A percentile compares a stretch with the other conserved stretches of the same genome.
phyloP scores from a whole-genome alignment of 2,888 invertebrate species.

The Helleia helle region DNA sequence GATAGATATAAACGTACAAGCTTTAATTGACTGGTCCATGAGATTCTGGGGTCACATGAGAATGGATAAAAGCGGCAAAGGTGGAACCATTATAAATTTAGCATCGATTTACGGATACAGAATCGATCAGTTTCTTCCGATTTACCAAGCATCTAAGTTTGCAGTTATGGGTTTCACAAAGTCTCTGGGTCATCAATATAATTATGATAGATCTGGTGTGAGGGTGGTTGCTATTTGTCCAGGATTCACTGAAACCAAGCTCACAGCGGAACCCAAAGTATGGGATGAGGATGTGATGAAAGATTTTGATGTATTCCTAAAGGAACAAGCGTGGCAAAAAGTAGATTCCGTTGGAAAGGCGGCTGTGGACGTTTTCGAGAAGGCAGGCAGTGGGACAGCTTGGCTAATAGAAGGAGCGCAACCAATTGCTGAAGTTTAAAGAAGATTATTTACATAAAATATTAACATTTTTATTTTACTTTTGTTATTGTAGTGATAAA shows the following conservation, averaged over 20 bases:
- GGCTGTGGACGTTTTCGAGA: slow-evolving; percentile 37
- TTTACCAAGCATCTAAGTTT: slow-evolving; percentile 76
- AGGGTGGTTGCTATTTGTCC: slow-evolving; percentile 68
- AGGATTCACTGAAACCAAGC: slow-evolving; percentile 60
- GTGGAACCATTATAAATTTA: slow-evolving; percentile 79
- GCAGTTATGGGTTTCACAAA: slow-evolving; percentile 61
- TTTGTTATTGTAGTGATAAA: too few species aligned
- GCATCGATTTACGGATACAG: slow-evolving; percentile 74
- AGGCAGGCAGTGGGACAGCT: slow-evolving; percentile 61
- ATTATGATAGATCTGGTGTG: slow-evolving; percentile 60
- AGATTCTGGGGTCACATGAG: slow-evolving; percentile 74
- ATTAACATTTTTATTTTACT: too few species aligned
- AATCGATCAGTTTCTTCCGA: slow-evolving; percentile 61
- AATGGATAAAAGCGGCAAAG: slow-evolving; percentile 67
- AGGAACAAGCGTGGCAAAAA: slow-evolving; percentile 33
- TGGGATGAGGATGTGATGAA: slow-evolving; percentile 22
- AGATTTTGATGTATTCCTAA: slow-evolving; percentile 25
- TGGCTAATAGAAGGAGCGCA: slow-evolving; percentile 64
- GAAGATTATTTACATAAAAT: too few species aligned
- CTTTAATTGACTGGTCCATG: slow-evolving; percentile 48
- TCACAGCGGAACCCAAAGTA: slow-evolving; percentile 21
- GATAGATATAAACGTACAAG: slow-evolving; percentile 45
- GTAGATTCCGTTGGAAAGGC: slow-evolving; percentile 36
- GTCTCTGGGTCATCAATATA: slow-evolving; percentile 53
- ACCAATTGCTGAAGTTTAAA: slow-evolving; percentile 24